These are phyloP conservation scores for Cephus runcator DNA, from an alignment of 2,888 invertebrate genomes.

Conservation along the genomic window DNA sequence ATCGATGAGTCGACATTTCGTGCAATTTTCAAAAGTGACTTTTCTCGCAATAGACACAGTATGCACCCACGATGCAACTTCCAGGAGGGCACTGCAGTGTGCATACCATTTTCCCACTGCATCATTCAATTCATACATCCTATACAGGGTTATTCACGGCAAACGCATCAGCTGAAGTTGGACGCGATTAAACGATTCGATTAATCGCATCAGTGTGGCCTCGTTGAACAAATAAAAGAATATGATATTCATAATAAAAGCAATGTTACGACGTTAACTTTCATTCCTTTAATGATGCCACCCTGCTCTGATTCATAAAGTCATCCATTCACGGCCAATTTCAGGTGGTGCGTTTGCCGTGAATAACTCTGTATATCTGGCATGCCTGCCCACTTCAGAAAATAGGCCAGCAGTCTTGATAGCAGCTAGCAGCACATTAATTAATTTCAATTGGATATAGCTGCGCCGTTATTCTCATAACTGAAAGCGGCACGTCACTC, in stretches of 20 bases:
- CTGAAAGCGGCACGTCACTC: neutral
- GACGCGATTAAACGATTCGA: no score
- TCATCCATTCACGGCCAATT: no score
- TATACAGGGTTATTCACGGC: neutral
- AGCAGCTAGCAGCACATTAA: constrained; percentile 14
- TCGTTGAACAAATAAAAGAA: no score
- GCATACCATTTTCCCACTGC: neutral
- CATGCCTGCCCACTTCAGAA: constrained; percentile 17
- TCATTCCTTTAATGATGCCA: no score
- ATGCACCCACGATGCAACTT: neutral
- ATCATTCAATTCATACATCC: constrained; percentile 15
- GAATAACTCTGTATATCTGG: constrained; percentile 3
- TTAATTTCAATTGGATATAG: constrained; percentile 26
- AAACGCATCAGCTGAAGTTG: no score
- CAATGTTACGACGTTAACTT: no score
- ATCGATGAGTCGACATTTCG: neutral
- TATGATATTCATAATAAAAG: no score
- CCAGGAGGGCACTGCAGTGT: neutral
- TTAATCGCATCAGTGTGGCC: no score
- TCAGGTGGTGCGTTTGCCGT: no score
- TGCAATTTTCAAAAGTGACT: neutral
- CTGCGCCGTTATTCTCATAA: neutral
- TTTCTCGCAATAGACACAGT: neutral
- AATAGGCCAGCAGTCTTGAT: constrained; percentile 31
- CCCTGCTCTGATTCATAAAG: no score